Conservation (phyloP, 2,113 vertebrate genomes). For the Gavialis gangeticus region DNA sequence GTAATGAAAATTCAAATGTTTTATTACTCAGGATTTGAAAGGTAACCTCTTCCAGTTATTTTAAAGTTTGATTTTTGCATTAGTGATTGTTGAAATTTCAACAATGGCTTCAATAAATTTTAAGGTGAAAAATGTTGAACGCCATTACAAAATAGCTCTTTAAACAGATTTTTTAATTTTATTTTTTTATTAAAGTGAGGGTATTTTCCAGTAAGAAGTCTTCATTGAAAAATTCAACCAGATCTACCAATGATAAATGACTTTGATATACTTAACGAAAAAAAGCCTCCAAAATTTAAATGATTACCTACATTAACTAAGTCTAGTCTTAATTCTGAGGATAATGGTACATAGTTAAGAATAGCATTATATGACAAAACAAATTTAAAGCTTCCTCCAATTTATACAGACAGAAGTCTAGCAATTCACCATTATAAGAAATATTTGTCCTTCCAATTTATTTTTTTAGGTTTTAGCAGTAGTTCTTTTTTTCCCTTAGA, state of each 20-base stretch:
- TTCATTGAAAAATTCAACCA: neutral
- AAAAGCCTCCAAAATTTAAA: neutral
- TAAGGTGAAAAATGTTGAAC: neutral
- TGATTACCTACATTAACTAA: neutral
- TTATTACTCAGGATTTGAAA: neutral
- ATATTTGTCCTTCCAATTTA: neutral
- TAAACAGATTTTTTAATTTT: neutral
- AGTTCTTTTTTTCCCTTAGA: neutral
- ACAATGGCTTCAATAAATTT: neutral
- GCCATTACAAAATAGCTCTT: neutral
- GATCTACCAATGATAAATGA: neutral
- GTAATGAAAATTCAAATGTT: neutral
- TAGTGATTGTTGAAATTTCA: neutral
- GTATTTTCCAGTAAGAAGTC: neutral
- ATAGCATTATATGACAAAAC: neutral
- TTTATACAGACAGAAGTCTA: neutral
- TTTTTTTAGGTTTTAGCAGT: neutral
- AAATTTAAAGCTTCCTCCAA: neutral
- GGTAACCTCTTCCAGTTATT: neutral
- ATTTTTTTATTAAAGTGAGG: neutral
- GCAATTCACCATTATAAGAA: neutral
- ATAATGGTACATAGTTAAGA: neutral
- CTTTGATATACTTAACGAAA: neutral
- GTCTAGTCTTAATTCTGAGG: neutral
- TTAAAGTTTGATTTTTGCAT: neutral